phyloP scores from a whole-genome alignment of 1,140 invertebrate species.

The Drosophila parvula region DNA sequence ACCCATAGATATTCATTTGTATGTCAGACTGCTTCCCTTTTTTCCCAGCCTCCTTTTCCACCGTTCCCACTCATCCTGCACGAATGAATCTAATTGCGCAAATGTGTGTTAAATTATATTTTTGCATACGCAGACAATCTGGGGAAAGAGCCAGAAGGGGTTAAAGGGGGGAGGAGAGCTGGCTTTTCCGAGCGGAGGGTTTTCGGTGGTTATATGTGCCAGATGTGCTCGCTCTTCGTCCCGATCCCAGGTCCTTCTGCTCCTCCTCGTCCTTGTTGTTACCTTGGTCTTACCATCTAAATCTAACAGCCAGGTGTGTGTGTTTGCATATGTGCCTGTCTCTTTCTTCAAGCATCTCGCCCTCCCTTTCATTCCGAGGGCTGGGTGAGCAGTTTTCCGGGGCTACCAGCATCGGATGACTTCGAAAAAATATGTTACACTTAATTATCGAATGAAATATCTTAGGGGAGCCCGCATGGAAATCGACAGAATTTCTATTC shows the following conservation, averaged over 20 bases:
- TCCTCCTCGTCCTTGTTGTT: slow-evolving; percentile 30
- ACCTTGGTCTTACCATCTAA: slow-evolving; percentile 42
- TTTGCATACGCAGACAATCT: slow-evolving; percentile 78
- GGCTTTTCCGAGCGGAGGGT: slow-evolving; percentile 5
- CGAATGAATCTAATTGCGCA: slow-evolving; percentile 82
- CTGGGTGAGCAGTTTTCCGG: slow-evolving; percentile 15
- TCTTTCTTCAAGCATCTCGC: slow-evolving; percentile 3
- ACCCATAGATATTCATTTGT: slow-evolving; percentile 82
- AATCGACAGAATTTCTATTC: slow-evolving; percentile 11
- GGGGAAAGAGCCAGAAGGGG: slow-evolving; percentile 39
- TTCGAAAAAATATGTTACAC: slow-evolving; percentile 29
- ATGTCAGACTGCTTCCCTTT: slow-evolving; percentile 53
- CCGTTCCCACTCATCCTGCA: slow-evolving; percentile 51
- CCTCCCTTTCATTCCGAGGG: slow-evolving; percentile 30
- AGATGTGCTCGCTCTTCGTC: slow-evolving; percentile 31
- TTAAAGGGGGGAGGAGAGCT: slow-evolving; percentile 8
- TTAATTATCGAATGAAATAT: slow-evolving; percentile 44
- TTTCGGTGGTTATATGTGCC: slow-evolving; percentile 30
- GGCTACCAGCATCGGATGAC: slow-evolving; percentile 27
- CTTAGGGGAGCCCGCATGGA: slow-evolving; percentile 31
- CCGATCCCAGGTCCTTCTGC: neutral
- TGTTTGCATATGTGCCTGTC: slow-evolving; percentile 38
- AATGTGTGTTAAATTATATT: slow-evolving; percentile 83
- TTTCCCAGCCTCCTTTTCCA: slow-evolving; percentile 15
- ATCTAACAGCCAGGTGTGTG: slow-evolving; percentile 55